Percentiles rank a stretch among this genome's conserved stretches.
Conservation (phyloP, 2,888 invertebrate species). For the Antheraea yamamai region DNA sequence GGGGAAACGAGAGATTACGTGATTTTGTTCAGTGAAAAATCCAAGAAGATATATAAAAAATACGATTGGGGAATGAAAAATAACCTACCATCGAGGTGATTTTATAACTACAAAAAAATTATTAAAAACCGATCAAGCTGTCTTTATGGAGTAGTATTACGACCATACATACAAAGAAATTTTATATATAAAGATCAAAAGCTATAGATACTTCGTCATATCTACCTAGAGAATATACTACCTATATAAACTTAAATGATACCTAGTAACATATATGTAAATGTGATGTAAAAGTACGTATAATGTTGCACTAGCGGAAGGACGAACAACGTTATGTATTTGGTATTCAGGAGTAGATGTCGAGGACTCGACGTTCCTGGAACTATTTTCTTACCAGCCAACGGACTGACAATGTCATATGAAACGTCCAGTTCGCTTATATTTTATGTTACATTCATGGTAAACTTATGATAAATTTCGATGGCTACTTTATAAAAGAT, state of each 20-base stretch:
- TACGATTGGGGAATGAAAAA: too few species aligned
- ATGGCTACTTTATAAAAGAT: background rate
- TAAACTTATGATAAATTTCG: background rate
- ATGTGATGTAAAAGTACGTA: background rate
- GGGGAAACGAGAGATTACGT: too few species aligned
- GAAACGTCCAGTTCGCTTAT: conserved; percentile 12
- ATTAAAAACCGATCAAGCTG: too few species aligned
- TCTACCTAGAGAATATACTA: too few species aligned
- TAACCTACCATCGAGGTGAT: too few species aligned
- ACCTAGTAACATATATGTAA: background rate
- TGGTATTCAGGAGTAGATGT: conserved; percentile 61
- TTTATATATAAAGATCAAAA: too few species aligned
- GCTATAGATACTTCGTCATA: too few species aligned
- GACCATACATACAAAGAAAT: too few species aligned
- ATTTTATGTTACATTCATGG: background rate
- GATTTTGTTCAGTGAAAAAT: too few species aligned
- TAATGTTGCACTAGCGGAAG: conserved; percentile 45
- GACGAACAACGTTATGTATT: conserved; percentile 59
- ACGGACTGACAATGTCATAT: conserved; percentile 41
- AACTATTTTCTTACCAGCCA: conserved; percentile 52
- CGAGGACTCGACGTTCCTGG: conserved; percentile 60
- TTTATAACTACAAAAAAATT: too few species aligned
- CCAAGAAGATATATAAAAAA: too few species aligned
- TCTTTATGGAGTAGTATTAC: too few species aligned
- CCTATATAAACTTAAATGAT: background rate